A percentile compares a stretch with the other conserved stretches of the same genome.
Evolutionary conservation across 2,888 invertebrate species (phyloP).

Genomic region (Bruchidius siliquastri): DNA sequence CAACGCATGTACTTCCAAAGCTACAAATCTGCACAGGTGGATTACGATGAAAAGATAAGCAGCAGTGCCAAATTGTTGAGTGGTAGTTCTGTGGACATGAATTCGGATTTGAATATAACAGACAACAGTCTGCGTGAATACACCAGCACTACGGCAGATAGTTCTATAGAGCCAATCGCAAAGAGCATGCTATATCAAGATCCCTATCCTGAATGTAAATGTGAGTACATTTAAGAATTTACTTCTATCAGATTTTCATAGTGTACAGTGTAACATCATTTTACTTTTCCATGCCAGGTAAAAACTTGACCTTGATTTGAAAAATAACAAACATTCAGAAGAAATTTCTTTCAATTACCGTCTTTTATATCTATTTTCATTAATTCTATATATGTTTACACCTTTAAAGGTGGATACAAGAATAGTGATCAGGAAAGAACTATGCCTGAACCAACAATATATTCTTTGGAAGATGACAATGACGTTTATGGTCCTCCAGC

Average conservation of each 20-base stretch:
- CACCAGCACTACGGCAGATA: constrained; percentile 8
- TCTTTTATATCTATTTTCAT: too few species aligned
- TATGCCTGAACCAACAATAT: neutral
- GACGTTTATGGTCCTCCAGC: neutral
- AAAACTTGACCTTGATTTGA: too few species aligned
- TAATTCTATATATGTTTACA: too few species aligned
- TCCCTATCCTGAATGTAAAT: constrained; percentile 38
- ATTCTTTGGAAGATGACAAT: neutral
- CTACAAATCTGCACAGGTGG: constrained; percentile 27
- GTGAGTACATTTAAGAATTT: constrained; percentile 13
- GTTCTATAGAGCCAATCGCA: constrained; percentile 15
- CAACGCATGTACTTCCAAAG: constrained; percentile 41
- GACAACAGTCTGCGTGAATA: constrained; percentile 22
- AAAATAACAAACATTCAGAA: too few species aligned
- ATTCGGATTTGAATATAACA: constrained; percentile 14
- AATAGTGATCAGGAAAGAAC: neutral
- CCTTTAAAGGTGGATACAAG: neutral
- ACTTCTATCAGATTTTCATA: too few species aligned
- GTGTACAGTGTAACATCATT: too few species aligned
- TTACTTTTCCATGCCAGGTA: too few species aligned
- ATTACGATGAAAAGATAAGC: constrained; percentile 19
- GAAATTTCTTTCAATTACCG: too few species aligned
- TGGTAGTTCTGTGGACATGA: neutral
- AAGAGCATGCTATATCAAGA: constrained; percentile 35
- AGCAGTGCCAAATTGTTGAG: constrained; percentile 8